Percentiles rank a stretch among this genome's conserved stretches.
Conservation (phyloP, 2,113 vertebrate genomes). For the Corythornis cristatus region DNA sequence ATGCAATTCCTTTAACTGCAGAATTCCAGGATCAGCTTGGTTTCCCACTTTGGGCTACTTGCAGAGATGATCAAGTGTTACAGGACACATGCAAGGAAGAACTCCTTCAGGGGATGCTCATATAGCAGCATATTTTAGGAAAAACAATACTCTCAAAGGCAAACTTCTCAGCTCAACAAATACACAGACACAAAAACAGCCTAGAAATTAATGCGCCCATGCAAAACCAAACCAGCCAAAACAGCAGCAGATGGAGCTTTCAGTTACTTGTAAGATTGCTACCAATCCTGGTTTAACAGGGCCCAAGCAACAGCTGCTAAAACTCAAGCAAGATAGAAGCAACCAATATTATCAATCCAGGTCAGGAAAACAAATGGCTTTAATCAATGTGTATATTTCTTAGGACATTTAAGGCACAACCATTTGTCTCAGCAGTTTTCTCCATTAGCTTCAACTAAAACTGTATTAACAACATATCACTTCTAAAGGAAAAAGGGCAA, state of each 20-base stretch:
- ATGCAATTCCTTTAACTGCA: background rate
- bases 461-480: background rate
- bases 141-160: background rate
- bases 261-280: background rate
- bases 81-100: background rate
- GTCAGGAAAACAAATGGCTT: background rate
- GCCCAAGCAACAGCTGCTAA: accelerated
- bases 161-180: background rate
- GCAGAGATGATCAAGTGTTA: background rate
- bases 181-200: background rate
- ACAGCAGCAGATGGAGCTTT: background rate
- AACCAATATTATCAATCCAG: background rate
- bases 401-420: background rate
- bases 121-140: background rate
- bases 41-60: too few relatives aligned
- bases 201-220: accelerated
- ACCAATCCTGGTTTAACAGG: background rate
- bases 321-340: background rate
- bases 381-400: accelerated
- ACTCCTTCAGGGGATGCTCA: background rate
- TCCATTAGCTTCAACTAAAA: background rate
- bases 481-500: too few relatives aligned
- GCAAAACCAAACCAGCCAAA: background rate
- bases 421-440: background rate
- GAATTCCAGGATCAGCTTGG: background rate